Evolutionary conservation across 2,113 vertebrate genomes (phyloP).

Genomic region (Merops nubicus): DNA sequence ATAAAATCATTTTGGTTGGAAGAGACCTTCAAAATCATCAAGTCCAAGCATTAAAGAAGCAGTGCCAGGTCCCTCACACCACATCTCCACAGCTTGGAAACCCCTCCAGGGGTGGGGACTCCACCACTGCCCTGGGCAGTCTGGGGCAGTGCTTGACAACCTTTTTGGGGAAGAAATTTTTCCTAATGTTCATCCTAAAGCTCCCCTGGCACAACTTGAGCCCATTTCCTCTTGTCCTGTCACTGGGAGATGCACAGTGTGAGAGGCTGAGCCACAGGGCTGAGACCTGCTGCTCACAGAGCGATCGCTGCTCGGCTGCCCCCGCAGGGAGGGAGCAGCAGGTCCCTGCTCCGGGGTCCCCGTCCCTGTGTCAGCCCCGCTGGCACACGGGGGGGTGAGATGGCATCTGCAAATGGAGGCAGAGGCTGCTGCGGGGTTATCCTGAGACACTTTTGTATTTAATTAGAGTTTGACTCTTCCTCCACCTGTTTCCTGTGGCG

Average conservation of each 20-base stretch:
- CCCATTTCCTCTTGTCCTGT: neutral
- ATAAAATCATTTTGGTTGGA: neutral
- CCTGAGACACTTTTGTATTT: neutral
- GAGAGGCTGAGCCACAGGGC: neutral
- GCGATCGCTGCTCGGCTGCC: neutral
- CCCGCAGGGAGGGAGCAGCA: neutral
- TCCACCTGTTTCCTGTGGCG: conserved; percentile 42
- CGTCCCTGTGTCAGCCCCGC: neutral
- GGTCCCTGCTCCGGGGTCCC: neutral
- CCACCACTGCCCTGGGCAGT: too few relatives aligned
- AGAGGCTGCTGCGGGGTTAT: neutral
- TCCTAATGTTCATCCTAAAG: neutral
- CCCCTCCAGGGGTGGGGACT: too few relatives aligned
- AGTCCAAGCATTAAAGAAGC: neutral
- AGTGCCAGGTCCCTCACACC: neutral
- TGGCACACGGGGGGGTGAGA: fast-evolving
- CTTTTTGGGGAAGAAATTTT: neutral
- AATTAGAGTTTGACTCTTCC: conserved; percentile 10
- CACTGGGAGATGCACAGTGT: fast-evolving
- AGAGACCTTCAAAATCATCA: neutral
- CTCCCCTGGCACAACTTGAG: neutral
- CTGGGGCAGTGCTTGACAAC: too few relatives aligned
- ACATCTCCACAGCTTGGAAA: neutral
- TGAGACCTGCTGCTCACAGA: neutral
- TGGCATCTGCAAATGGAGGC: neutral